These are phyloP conservation scores for Tromatobia lineatoria DNA, from an alignment of 2,888 invertebrate genomes.

Conservation along the genomic window DNA sequence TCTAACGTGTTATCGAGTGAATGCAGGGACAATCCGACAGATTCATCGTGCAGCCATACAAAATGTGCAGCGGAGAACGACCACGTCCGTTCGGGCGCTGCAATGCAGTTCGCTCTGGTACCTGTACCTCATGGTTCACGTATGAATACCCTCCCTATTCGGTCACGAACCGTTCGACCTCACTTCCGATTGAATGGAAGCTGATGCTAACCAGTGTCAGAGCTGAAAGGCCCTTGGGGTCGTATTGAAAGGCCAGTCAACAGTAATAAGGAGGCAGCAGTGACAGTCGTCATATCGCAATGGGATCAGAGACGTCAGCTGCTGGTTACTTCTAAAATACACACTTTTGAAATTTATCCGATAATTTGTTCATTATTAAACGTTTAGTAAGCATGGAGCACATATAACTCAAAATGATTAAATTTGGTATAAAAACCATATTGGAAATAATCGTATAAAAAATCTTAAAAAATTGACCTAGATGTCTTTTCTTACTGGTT, in stretches of 20 bases:
- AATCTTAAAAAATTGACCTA: too few relatives aligned
- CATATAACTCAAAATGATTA: too few relatives aligned
- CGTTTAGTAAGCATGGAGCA: too few relatives aligned
- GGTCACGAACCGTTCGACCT: slow-evolving; percentile 7
- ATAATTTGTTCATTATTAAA: too few relatives aligned
- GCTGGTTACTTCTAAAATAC: too few relatives aligned
- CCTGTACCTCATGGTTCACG: slow-evolving; percentile 17
- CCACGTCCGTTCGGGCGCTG: slow-evolving; percentile 5
- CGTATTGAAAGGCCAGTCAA: slow-evolving; percentile 11
- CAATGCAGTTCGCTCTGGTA: slow-evolving; percentile 7
- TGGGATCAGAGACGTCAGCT: too few relatives aligned
- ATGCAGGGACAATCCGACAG: slow-evolving; percentile 21
- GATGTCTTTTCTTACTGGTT: too few relatives aligned
- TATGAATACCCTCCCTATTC: slow-evolving; percentile 34
- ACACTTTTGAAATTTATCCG: too few relatives aligned
- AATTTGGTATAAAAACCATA: too few relatives aligned
- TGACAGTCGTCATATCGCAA: background rate
- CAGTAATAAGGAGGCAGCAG: background rate
- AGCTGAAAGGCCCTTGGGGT: slow-evolving; percentile 8
- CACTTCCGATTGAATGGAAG: slow-evolving; percentile 22
- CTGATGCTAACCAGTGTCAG: background rate
- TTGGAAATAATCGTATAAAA: too few relatives aligned
- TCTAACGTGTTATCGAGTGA: slow-evolving; percentile 21
- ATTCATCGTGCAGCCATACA: slow-evolving; percentile 2
- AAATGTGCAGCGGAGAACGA: slow-evolving; percentile 11